phyloP scores from a whole-genome alignment of 2,113 vertebrate species.

The Monopterus albus region DNA sequence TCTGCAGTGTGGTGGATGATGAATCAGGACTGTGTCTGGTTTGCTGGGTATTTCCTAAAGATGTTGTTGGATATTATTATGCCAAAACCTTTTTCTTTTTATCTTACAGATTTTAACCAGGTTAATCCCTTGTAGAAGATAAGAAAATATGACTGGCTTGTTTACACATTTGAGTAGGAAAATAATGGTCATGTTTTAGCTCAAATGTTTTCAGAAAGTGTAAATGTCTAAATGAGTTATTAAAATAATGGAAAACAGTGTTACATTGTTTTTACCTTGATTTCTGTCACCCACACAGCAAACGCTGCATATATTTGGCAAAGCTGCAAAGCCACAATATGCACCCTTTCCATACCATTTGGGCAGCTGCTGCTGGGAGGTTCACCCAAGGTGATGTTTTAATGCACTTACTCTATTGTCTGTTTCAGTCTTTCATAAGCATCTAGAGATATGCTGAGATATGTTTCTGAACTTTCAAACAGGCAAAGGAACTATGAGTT shows the following conservation, averaged over 20 bases:
- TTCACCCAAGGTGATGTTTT: slow-evolving; percentile 15
- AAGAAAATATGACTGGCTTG: neutral
- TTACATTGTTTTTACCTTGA: slow-evolving; percentile 31
- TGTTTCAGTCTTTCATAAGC: too few relatives aligned
- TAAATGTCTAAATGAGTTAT: neutral
- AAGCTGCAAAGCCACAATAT: slow-evolving; percentile 58
- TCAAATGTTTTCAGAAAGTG: neutral
- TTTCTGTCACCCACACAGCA: slow-evolving; percentile 36
- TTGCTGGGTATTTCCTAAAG: slow-evolving; percentile 66
- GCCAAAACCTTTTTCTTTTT: neutral
- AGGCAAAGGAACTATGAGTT: too few relatives aligned
- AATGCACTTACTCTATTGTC: slow-evolving; percentile 20
- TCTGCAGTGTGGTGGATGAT: slow-evolving; percentile 51
- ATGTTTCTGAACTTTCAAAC: too few relatives aligned
- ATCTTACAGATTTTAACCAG: neutral
- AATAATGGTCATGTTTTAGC: neutral
- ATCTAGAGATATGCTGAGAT: too few relatives aligned
- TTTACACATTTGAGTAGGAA: neutral
- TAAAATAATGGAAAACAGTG: neutral
- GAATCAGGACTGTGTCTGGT: slow-evolving; percentile 71
- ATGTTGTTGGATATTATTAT: slow-evolving; percentile 18
- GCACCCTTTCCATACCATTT: slow-evolving; percentile 43
- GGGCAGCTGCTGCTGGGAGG: slow-evolving; percentile 53
- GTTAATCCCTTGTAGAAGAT: neutral
- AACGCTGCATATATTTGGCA: slow-evolving; percentile 35